A percentile compares a stretch with the other conserved stretches of the same genome.
Evolutionary conservation across 2,797 vertebrate species (phyloP).

Genomic region (Sebastes ruberrimus): DNA sequence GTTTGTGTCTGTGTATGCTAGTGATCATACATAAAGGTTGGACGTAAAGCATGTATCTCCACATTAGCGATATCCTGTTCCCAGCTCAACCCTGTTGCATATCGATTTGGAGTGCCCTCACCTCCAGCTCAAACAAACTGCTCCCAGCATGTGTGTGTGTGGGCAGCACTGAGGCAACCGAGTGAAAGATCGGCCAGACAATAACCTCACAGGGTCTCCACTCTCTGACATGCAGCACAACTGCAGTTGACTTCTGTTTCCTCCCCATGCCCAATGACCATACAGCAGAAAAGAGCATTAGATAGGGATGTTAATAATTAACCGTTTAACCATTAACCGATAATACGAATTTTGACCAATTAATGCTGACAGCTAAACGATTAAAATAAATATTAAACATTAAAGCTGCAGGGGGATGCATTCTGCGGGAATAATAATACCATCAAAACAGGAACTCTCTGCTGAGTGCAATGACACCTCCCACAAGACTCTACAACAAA

Average conservation of each 20-base stretch:
- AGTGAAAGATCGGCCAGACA: neutral
- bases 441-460: no score
- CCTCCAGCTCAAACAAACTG: constrained; percentile 18
- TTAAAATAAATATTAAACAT: no score
- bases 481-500: no score
- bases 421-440: no score
- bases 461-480: no score
- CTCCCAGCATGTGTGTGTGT: constrained; percentile 20
- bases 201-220: constrained; percentile 10
- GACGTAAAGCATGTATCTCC: neutral
- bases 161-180: neutral
- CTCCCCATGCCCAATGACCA: neutral
- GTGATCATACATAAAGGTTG: constrained; percentile 1
- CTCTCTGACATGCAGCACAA: constrained; percentile 16
- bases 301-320: neutral
- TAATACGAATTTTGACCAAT: no score
- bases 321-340: no score
- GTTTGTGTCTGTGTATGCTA: neutral
- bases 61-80: constrained; percentile 8
- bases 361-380: neutral
- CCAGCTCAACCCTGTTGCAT: neutral
- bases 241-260: constrained; percentile 1
- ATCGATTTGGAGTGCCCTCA: constrained; percentile 25
- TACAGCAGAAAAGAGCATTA: neutral
- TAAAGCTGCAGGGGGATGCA: no score